Evolutionary conservation across 2,113 vertebrate genomes (phyloP).

Genomic region (Herpailurus yagouaroundi): DNA sequence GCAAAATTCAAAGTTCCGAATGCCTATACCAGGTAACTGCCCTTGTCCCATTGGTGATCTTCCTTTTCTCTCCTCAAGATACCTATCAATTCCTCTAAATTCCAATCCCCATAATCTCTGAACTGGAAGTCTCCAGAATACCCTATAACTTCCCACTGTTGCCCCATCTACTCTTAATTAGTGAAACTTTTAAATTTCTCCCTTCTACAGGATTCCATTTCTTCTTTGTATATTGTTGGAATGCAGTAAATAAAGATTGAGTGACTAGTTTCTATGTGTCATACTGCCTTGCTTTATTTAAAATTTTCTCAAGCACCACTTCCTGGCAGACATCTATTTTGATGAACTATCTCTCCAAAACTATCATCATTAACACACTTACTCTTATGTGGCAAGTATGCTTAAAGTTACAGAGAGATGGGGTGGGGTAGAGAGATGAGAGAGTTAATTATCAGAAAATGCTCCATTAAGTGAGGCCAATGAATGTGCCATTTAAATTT

Average conservation of each 20-base stretch:
- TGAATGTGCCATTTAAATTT: neutral
- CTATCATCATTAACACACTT: neutral
- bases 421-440: neutral
- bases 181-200: neutral
- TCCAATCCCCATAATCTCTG: neutral
- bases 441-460: constrained; percentile 41
- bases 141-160: neutral
- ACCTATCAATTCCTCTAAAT: neutral
- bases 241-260: neutral
- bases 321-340: neutral
- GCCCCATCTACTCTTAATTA: neutral
- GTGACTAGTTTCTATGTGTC: neutral
- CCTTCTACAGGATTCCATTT: neutral
- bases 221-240: neutral
- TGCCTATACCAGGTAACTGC: neutral
- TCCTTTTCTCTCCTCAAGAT: neutral
- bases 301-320: neutral
- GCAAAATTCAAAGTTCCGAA: neutral
- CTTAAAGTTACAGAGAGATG: constrained; percentile 9
- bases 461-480: neutral
- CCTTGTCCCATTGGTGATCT: neutral
- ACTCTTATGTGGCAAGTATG: neutral
- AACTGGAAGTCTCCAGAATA: neutral
- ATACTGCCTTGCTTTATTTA: neutral
- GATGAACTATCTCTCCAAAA: constrained; percentile 8